Conservation (phyloP, 1,140 invertebrate species). For the Magallana angulata region DNA sequence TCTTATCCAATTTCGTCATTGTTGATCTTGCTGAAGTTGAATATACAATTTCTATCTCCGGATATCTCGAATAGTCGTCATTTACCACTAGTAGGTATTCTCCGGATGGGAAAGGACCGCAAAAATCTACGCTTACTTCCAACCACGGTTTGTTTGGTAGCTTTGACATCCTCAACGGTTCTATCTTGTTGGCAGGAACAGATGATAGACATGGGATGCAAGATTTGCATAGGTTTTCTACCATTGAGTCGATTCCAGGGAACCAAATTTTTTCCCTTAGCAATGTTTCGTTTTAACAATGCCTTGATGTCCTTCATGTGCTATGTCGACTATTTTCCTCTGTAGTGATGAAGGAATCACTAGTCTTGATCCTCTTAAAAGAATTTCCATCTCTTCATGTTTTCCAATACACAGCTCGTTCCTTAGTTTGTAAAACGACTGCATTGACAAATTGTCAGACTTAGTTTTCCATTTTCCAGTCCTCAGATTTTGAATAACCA, state of each 20-base stretch:
- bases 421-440: background rate
- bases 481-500: background rate
- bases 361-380: slow-evolving; percentile 36
- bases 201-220: slow-evolving; percentile 68
- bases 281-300: slow-evolving; percentile 70
- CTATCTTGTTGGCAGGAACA: slow-evolving; percentile 41
- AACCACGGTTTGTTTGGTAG: slow-evolving; percentile 48
- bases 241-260: slow-evolving; percentile 68
- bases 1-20: slow-evolving; percentile 39
- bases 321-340: slow-evolving; percentile 55
- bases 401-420: slow-evolving; percentile 30
- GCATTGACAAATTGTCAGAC: background rate
- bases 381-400: background rate
- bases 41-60: slow-evolving; percentile 36
- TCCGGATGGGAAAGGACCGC: slow-evolving; percentile 61
- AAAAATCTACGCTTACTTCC: slow-evolving; percentile 68
- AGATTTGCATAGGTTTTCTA: slow-evolving; percentile 63
- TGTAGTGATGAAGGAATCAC: slow-evolving; percentile 53
- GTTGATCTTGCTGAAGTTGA: slow-evolving; percentile 20
- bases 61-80: slow-evolving; percentile 57
- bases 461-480: background rate
- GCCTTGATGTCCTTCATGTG: slow-evolving; percentile 65
- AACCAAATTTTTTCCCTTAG: slow-evolving; percentile 74
- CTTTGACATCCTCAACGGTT: slow-evolving; percentile 62
- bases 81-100: slow-evolving; percentile 63